Conservation (phyloP, 2,888 invertebrate species). For the Agrochola lota region DNA sequence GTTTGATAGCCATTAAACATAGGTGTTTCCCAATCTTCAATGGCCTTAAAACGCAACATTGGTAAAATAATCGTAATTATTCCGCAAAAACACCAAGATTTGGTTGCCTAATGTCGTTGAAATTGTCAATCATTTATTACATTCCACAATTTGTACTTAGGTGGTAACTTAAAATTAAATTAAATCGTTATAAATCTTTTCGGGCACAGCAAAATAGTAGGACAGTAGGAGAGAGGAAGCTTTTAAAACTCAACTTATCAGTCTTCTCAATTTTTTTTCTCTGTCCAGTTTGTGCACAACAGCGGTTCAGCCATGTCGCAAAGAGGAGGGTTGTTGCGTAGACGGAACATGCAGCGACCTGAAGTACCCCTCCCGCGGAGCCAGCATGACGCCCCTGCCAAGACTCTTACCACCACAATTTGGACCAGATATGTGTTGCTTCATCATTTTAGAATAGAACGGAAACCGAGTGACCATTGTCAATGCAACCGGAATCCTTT, state of each 20-base stretch:
- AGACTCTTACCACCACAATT: constrained; percentile 71
- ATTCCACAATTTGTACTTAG: too few relatives aligned
- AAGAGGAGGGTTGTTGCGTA: constrained; percentile 70
- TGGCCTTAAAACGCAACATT: too few relatives aligned
- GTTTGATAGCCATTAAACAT: too few relatives aligned
- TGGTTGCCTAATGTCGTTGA: too few relatives aligned
- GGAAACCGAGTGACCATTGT: background rate
- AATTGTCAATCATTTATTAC: too few relatives aligned
- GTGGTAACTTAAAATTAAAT: too few relatives aligned
- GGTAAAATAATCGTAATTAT: too few relatives aligned
- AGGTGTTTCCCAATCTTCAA: too few relatives aligned
- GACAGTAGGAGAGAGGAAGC: background rate
- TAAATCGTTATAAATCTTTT: background rate
- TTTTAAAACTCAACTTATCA: background rate
- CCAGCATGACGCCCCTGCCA: constrained; percentile 67
- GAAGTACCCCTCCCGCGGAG: constrained; percentile 71
- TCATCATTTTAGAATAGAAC: background rate
- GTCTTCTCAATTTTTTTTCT: background rate
- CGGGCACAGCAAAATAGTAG: background rate
- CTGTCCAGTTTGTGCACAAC: constrained; percentile 66
- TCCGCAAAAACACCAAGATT: too few relatives aligned
- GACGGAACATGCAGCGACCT: constrained; percentile 74
- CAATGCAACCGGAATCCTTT: background rate
- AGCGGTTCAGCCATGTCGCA: constrained; percentile 66
- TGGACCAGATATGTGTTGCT: constrained; percentile 63